Percentiles rank a stretch among this genome's conserved stretches.
phyloP scores from a whole-genome alignment of 2,113 vertebrate genomes.

The Microtus ochrogaster region DNA sequence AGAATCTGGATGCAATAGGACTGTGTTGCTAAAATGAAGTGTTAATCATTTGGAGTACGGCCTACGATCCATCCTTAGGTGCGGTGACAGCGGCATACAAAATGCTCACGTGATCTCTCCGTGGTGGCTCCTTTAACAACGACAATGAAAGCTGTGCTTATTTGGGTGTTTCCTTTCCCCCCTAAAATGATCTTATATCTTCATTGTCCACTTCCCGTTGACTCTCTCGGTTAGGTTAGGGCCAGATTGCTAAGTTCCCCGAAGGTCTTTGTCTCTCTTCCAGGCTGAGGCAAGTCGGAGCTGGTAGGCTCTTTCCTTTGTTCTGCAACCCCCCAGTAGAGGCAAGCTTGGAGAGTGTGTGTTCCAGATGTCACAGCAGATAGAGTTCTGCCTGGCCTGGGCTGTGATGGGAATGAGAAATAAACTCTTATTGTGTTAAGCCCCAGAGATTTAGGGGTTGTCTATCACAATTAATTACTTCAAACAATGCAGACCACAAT shows the following conservation, averaged over 20 bases:
- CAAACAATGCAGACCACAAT: slow-evolving; percentile 44
- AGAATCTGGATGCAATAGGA: neutral
- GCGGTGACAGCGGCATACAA: neutral
- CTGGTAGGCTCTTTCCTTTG: neutral
- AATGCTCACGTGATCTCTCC: neutral
- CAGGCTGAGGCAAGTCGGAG: neutral
- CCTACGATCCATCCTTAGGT: neutral
- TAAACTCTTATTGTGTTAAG: slow-evolving; percentile 60
- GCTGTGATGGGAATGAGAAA: slow-evolving; percentile 65
- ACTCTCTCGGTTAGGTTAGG: neutral
- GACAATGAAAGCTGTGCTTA: neutral
- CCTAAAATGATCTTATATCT: neutral
- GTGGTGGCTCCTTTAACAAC: neutral
- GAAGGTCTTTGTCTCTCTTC: neutral
- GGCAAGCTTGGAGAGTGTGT: neutral
- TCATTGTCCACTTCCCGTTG: neutral
- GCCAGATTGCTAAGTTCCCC: neutral
- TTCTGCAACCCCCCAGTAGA: neutral
- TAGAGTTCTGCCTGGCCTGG: slow-evolving; percentile 46
- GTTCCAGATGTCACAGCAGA: slow-evolving; percentile 23
- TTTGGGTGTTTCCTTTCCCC: neutral
- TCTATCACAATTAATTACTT: slow-evolving; percentile 73
- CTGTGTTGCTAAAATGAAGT: slow-evolving; percentile 12
- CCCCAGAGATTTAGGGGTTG: slow-evolving; percentile 60
- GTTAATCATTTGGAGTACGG: neutral